Conservation (phyloP, 2,797 vertebrate genomes). For the Sciurus carolinensis region DNA sequence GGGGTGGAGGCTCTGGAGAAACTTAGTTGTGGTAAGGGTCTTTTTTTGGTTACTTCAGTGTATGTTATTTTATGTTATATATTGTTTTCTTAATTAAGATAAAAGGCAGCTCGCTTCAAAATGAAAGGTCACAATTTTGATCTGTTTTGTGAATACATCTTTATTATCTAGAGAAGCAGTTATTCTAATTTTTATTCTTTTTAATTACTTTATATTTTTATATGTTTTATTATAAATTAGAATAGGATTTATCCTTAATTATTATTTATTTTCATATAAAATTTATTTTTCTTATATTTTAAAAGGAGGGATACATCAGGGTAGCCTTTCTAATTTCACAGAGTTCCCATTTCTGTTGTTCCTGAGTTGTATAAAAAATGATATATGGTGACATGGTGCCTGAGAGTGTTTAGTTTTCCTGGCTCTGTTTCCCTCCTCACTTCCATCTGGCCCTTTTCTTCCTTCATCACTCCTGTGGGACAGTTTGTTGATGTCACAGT, state of each 20-base stretch:
- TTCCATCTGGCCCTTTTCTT: neutral
- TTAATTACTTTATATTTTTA: neutral
- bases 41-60: neutral
- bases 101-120: neutral
- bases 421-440: neutral
- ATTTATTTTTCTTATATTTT: constrained; percentile 22
- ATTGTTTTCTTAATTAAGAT: neutral
- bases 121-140: neutral
- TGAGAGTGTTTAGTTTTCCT: neutral
- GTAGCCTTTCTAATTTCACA: neutral
- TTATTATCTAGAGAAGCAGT: neutral
- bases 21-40: too few species aligned
- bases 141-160: neutral
- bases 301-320: neutral
- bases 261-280: constrained; percentile 1
- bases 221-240: neutral
- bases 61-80: neutral
- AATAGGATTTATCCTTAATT: neutral
- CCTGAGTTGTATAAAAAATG: neutral
- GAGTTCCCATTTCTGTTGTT: neutral
- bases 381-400: neutral
- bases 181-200: too few species aligned
- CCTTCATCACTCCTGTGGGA: neutral
- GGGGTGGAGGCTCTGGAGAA: too few species aligned
- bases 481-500: too few species aligned